A percentile compares a stretch with the other conserved stretches of the same genome.
These are phyloP conservation scores for Connochaetes taurinus DNA, from an alignment of 2,113 vertebrate species.

Conservation along the genomic window DNA sequence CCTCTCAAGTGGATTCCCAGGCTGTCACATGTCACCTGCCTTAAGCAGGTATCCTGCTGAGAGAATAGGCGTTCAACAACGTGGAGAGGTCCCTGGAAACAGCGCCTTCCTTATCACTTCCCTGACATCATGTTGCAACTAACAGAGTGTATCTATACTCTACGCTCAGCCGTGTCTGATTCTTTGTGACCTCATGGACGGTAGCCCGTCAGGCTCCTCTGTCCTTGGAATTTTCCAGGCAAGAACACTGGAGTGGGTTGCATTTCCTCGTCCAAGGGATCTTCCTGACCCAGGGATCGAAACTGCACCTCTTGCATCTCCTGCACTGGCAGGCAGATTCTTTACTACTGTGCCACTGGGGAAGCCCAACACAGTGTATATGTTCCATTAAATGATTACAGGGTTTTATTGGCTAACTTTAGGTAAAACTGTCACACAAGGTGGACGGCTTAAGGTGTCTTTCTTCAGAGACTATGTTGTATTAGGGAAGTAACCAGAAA, in stretches of 20 bases:
- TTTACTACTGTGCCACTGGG: background rate
- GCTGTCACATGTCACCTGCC: background rate
- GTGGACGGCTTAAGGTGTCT: background rate
- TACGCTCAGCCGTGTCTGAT: background rate
- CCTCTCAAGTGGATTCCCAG: background rate
- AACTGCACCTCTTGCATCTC: background rate
- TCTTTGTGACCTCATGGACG: background rate
- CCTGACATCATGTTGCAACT: background rate
- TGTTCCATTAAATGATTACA: background rate
- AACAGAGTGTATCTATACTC: background rate
- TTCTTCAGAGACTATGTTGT: background rate
- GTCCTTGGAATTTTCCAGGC: background rate
- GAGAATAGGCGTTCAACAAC: background rate
- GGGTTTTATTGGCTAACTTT: background rate
- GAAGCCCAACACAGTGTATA: background rate
- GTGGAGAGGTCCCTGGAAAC: background rate
- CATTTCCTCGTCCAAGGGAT: background rate
- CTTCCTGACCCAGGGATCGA: background rate
- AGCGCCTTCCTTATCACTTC: background rate
- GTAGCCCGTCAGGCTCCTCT: accelerated
- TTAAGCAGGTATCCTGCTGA: background rate
- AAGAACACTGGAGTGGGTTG: background rate
- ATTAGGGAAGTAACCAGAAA: background rate
- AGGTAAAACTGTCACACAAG: background rate
- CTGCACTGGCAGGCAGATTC: background rate